phyloP scores from a whole-genome alignment of 1,140 invertebrate genomes.

The Euwallacea similis region DNA sequence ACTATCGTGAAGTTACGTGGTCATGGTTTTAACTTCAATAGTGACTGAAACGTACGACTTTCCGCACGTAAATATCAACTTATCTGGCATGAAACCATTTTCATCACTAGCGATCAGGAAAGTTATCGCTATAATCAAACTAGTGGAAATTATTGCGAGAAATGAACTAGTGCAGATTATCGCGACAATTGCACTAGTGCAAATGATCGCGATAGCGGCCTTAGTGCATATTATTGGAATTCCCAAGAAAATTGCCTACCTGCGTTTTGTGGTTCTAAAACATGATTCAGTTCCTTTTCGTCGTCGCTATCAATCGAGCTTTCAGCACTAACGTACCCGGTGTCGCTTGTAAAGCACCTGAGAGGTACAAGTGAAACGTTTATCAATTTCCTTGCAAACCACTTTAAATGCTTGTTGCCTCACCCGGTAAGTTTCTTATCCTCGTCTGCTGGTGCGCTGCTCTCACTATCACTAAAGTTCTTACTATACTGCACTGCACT shows the following conservation, averaged over 20 bases:
- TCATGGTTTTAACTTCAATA: too few relatives aligned
- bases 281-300: slow-evolving; percentile 56
- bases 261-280: slow-evolving; percentile 56
- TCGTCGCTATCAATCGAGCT: slow-evolving; percentile 52
- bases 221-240: neutral
- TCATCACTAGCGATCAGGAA: too few relatives aligned
- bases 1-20: too few relatives aligned
- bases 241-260: slow-evolving; percentile 7
- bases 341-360: slow-evolving; percentile 36
- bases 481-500: neutral
- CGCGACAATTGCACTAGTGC: too few relatives aligned
- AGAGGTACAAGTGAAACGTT: neutral
- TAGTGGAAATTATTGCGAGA: too few relatives aligned
- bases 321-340: slow-evolving; percentile 50
- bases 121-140: too few relatives aligned
- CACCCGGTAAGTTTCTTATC: slow-evolving; percentile 18
- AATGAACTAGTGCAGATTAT: too few relatives aligned
- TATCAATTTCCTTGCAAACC: neutral
- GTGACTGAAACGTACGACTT: too few relatives aligned
- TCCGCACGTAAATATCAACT: too few relatives aligned
- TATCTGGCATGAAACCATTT: too few relatives aligned
- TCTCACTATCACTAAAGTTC: neutral
- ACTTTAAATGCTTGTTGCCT: neutral
- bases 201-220: too few relatives aligned
- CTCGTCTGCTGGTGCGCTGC: neutral